Conservation (phyloP, 2,113 vertebrate genomes). For the Lycaon pictus region DNA sequence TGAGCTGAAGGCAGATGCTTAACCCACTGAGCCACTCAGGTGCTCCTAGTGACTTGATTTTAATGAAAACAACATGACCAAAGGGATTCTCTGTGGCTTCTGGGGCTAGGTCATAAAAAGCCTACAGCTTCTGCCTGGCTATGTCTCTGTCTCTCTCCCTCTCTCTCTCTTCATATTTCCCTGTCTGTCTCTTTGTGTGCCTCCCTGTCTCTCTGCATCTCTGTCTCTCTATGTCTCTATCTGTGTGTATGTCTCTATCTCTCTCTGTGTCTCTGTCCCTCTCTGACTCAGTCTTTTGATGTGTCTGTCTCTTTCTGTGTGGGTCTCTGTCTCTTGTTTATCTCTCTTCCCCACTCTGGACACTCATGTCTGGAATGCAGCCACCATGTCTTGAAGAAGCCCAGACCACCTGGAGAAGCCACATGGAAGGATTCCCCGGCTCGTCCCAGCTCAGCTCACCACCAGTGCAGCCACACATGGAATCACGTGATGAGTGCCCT, state of each 20-base stretch:
- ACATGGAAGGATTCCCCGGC: no score
- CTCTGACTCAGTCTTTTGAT: no score
- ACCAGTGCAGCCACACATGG: rapidly evolving
- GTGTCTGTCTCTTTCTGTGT: neutral
- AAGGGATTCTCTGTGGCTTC: neutral
- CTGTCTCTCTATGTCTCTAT: neutral
- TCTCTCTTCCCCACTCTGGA: neutral
- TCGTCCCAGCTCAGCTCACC: neutral
- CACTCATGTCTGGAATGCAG: neutral
- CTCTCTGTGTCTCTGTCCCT: neutral
- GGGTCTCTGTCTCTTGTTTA: neutral
- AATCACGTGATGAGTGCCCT: neutral
- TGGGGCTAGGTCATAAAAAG: neutral
- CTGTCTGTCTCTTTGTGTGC: neutral
- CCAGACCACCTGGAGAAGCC: neutral
- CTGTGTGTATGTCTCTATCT: neutral
- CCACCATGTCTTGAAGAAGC: neutral
- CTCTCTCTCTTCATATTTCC: neutral
- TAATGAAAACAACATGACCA: neutral
- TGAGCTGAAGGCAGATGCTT: no score
- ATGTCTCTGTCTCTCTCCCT: neutral
- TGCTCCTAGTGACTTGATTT: neutral
- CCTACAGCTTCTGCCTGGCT: neutral
- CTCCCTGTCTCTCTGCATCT: neutral
- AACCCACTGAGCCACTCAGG: no score